Evolutionary conservation across 2,888 invertebrate species (phyloP).

Genomic region (Aspidiotus rigidus): DNA sequence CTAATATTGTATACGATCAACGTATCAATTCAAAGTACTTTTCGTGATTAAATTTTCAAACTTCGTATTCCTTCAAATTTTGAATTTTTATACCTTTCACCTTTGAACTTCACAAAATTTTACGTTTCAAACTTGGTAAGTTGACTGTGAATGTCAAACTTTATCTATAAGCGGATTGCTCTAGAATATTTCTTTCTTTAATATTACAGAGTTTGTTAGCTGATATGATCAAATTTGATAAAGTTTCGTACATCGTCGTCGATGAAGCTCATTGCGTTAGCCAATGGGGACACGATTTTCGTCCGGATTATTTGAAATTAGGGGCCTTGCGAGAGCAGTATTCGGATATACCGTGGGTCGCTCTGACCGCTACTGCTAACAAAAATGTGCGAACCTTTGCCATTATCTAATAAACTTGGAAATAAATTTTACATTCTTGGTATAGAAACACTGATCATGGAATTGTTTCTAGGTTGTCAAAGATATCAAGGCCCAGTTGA

Average conservation of each 20-base stretch:
- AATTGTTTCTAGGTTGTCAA: conserved; percentile 55
- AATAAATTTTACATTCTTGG: not conserved
- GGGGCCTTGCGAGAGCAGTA: conserved; percentile 51
- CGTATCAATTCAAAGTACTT: no score
- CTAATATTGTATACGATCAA: no score
- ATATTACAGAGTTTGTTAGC: conserved; percentile 51
- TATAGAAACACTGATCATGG: no score
- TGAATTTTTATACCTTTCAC: no score
- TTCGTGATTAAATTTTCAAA: no score
- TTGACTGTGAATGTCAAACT: no score
- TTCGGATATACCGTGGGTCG: conserved; percentile 65
- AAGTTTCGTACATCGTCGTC: conserved; percentile 81
- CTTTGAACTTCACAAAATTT: no score
- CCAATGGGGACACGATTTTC: conserved; percentile 98
- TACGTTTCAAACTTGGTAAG: no score
- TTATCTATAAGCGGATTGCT: no score
- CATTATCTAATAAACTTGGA: conserved; percentile 8
- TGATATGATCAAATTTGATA: conserved; percentile 61
- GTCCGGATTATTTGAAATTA: conserved; percentile 86
- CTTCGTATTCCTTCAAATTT: no score
- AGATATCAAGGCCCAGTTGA: conserved; percentile 69
- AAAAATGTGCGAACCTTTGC: conserved; percentile 45
- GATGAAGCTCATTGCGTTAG: conserved; percentile 98
- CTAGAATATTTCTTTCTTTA: no score
- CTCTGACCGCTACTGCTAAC: conserved; percentile 91